Conservation (phyloP, 2,797 vertebrate genomes). For the Heteromormyrus szaboi region DNA sequence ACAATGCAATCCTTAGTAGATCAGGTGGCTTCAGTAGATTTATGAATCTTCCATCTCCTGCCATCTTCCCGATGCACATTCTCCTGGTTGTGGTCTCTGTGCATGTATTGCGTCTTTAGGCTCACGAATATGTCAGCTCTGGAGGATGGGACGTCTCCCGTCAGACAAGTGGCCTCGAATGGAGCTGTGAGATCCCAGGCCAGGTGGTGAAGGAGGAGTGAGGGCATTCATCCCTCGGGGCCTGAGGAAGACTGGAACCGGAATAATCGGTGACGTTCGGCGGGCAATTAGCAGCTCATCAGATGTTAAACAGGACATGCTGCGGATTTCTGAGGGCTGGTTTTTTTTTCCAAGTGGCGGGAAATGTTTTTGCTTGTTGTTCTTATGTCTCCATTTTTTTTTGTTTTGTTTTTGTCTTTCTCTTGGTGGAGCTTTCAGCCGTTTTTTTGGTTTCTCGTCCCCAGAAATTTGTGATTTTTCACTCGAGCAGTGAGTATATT, state of each 20-base stretch:
- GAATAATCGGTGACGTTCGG: neutral
- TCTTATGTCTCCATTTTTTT: neutral
- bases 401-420: neutral
- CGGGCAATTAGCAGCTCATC: neutral
- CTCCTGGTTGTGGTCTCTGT: neutral
- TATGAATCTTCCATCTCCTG: neutral
- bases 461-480: neutral
- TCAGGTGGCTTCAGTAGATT: neutral
- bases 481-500: neutral
- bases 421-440: neutral
- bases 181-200: neutral
- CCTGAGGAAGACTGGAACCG: neutral
- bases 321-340: neutral
- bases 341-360: neutral
- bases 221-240: neutral
- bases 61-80: neutral
- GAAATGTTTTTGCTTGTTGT: neutral
- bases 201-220: neutral
- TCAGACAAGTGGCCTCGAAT: neutral
- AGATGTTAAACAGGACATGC: neutral
- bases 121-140: neutral
- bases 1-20: neutral
- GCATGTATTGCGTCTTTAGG: neutral
- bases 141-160: neutral
- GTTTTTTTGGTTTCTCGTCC: neutral